Evolutionary conservation across 2,888 invertebrate species (phyloP).

Genomic region (Agriopis marginaria): DNA sequence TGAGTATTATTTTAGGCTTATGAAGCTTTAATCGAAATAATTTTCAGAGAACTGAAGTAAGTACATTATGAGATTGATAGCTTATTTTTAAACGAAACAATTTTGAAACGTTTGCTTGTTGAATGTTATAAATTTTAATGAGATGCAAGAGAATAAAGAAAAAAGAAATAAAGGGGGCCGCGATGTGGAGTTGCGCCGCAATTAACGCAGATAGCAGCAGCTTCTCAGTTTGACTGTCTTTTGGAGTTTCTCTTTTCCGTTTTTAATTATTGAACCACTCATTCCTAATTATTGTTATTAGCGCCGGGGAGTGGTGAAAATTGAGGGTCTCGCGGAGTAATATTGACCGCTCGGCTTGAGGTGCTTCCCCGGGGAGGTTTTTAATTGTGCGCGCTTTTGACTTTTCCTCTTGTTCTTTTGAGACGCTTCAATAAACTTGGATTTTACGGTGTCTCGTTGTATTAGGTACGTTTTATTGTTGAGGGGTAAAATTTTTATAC

Average conservation of each 20-base stretch:
- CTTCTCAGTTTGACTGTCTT: constrained; percentile 69
- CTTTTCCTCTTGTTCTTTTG: constrained; percentile 82
- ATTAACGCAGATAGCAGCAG: constrained; percentile 52
- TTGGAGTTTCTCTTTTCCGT: constrained; percentile 84
- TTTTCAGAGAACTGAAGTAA: neutral
- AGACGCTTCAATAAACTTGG: constrained; percentile 81
- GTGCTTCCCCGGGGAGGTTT: constrained; percentile 77
- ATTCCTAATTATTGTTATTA: constrained; percentile 88
- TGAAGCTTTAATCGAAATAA: constrained; percentile 6
- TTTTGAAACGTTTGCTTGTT: constrained; percentile 50
- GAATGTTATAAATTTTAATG: constrained; percentile 77
- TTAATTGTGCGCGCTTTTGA: constrained; percentile 84
- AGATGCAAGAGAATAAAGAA: constrained; percentile 67
- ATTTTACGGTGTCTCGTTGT: constrained; percentile 78
- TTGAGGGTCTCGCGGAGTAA: constrained; percentile 82
- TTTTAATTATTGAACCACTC: constrained; percentile 88
- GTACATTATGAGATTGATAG: neutral
- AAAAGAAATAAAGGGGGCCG: constrained; percentile 70
- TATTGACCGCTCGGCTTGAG: constrained; percentile 83
- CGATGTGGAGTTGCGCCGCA: constrained; percentile 52
- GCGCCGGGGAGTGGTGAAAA: constrained; percentile 85
- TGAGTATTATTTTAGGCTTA: constrained; percentile 26
- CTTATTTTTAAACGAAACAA: constrained; percentile 38
- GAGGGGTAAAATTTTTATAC: constrained; percentile 58
- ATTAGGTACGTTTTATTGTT: constrained; percentile 70